phyloP scores from a whole-genome alignment of 2,888 invertebrate species.

The Nomada fabriciana region DNA sequence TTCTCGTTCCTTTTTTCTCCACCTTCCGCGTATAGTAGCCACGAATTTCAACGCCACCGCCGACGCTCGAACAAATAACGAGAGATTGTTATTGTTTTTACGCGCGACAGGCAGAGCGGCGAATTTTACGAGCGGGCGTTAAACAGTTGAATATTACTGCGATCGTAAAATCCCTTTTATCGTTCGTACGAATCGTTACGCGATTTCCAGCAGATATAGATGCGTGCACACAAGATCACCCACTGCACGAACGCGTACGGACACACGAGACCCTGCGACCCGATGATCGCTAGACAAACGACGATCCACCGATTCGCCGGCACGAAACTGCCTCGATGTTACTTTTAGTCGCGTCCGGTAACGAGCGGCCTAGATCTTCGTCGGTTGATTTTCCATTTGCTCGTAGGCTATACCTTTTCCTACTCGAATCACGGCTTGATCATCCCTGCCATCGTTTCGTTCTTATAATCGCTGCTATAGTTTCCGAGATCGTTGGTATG shows the following conservation, averaged over 20 bases:
- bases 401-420: too few species aligned
- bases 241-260: not conserved
- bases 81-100: slow-evolving; percentile 74
- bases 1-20: not conserved
- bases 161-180: slow-evolving; percentile 73
- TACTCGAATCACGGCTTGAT: too few species aligned
- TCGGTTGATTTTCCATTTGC: too few species aligned
- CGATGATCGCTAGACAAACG: slow-evolving; percentile 39
- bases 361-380: slow-evolving; percentile 38
- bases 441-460: not conserved
- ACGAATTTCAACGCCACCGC: slow-evolving; percentile 48
- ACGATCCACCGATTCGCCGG: slow-evolving; percentile 48
- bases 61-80: slow-evolving; percentile 66
- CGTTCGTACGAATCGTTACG: slow-evolving; percentile 71
- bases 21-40: slow-evolving; percentile 5
- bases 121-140: slow-evolving; percentile 72
- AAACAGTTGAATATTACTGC: slow-evolving; percentile 73
- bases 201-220: slow-evolving; percentile 65
- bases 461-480: not conserved
- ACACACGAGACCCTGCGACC: not conserved
- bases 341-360: slow-evolving; percentile 28
- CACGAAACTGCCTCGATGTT: slow-evolving; percentile 26
- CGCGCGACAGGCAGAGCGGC: slow-evolving; percentile 67
- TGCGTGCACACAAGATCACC: not conserved
- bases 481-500: too few species aligned